These are phyloP conservation scores for Eristalis arbustorum DNA, from an alignment of 2,888 invertebrate genomes.

Conservation along the genomic window DNA sequence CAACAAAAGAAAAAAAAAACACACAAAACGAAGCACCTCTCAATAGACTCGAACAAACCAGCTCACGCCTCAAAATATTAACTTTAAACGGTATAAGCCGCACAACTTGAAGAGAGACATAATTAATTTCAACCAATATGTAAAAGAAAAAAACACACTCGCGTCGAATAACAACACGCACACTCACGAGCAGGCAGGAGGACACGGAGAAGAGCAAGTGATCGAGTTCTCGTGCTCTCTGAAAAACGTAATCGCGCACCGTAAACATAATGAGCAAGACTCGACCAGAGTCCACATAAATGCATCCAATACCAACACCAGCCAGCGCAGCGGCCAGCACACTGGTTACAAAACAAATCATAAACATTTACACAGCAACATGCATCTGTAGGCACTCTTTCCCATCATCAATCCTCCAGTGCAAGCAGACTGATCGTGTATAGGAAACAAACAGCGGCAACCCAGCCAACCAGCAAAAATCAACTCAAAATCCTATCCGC, in stretches of 20 bases:
- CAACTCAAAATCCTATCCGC: constrained; percentile 7
- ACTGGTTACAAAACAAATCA: not conserved
- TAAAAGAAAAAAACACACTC: not conserved
- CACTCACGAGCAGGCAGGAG: not conserved
- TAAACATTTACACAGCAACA: constrained; percentile 41
- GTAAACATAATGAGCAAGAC: constrained; percentile 7
- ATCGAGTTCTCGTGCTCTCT: not conserved
- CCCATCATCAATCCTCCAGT: constrained; percentile 9
- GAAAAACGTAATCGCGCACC: not conserved
- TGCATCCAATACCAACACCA: not conserved
- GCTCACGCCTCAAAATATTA: constrained; percentile 7
- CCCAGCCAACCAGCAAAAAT: not conserved
- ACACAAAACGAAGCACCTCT: constrained; percentile 1
- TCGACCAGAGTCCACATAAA: not conserved
- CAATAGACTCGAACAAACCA: not conserved
- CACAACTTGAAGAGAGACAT: not conserved
- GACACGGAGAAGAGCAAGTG: not conserved
- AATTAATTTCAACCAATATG: constrained; percentile 4
- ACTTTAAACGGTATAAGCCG: constrained; percentile 14
- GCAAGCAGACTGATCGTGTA: not conserved
- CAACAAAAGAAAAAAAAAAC: not conserved
- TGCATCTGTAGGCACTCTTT: constrained; percentile 7
- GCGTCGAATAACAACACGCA: not conserved
- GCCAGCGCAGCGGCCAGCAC: not conserved
- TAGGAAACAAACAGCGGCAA: not conserved